phyloP scores from a whole-genome alignment of 1,140 invertebrate species.

The Aplysia californica region DNA sequence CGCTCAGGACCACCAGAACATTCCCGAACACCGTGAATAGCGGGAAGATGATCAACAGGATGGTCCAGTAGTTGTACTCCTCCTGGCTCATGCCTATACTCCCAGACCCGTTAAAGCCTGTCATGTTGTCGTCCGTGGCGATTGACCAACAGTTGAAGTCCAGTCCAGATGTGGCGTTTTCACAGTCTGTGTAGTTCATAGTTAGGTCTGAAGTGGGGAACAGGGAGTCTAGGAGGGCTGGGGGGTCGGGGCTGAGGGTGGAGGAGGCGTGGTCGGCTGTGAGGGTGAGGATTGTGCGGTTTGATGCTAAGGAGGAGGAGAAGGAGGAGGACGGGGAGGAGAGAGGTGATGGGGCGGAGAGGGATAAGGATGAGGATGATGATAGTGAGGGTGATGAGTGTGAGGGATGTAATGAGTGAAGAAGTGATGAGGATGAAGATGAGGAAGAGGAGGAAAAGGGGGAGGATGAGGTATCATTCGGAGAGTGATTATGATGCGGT shows the following conservation, averaged over 20 bases:
- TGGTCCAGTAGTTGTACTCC: slow-evolving; percentile 77
- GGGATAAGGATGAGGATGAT: not conserved
- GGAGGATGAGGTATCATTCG: not conserved
- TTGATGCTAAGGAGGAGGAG: not conserved
- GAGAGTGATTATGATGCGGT: not conserved
- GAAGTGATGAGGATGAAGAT: not conserved
- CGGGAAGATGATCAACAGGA: slow-evolving; percentile 89
- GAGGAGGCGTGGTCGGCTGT: not conserved
- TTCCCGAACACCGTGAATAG: slow-evolving; percentile 96
- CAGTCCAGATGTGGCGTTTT: slow-evolving; percentile 3
- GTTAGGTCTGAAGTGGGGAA: not conserved
- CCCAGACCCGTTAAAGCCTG: not conserved
- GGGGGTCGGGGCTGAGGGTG: not conserved
- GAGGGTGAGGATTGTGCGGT: not conserved
- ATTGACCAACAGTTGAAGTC: slow-evolving; percentile 21
- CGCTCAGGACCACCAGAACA: slow-evolving; percentile 94
- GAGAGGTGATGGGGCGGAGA: not conserved
- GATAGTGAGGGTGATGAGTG: not conserved
- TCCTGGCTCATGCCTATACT: slow-evolving; percentile 63
- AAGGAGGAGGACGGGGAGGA: not conserved
- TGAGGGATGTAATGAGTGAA: not conserved
- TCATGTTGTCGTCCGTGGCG: slow-evolving; percentile 12
- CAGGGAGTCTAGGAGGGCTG: not conserved
- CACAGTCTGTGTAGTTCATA: not conserved
- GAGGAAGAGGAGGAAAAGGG: not conserved